phyloP scores from a whole-genome alignment of 2,888 invertebrate species.

The Stenoptilia bipunctidactyla region DNA sequence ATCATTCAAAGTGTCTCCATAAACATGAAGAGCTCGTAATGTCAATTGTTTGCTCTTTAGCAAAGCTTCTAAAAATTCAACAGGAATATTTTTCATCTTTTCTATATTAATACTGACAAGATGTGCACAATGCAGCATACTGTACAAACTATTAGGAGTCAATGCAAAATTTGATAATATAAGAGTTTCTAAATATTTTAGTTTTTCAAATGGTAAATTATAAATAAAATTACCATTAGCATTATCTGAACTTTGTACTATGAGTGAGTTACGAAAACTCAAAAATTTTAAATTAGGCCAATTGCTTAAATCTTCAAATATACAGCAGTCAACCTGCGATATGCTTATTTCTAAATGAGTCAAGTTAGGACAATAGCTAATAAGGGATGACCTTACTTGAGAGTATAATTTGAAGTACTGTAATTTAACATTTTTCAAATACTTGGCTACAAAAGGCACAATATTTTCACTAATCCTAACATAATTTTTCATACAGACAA shows the following conservation, averaged over 20 bases:
- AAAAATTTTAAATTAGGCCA: slow-evolving; percentile 65
- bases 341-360: slow-evolving; percentile 69
- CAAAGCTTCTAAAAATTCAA: slow-evolving; percentile 58
- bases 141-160: slow-evolving; percentile 55
- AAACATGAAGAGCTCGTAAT: slow-evolving; percentile 54
- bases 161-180: slow-evolving; percentile 63
- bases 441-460: slow-evolving; percentile 64
- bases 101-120: slow-evolving; percentile 66
- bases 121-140: slow-evolving; percentile 57
- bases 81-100: slow-evolving; percentile 67
- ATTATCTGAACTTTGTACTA: slow-evolving; percentile 56
- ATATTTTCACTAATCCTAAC: slow-evolving; percentile 60
- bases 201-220: slow-evolving; percentile 60
- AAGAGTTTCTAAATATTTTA: slow-evolving; percentile 52
- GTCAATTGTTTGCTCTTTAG: slow-evolving; percentile 49
- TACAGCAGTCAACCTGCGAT: slow-evolving; percentile 66
- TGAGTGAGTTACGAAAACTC: slow-evolving; percentile 64
- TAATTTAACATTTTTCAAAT: slow-evolving; percentile 64
- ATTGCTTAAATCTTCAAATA: slow-evolving; percentile 59
- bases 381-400: slow-evolving; percentile 59
- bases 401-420: slow-evolving; percentile 69
- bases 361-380: slow-evolving; percentile 62
- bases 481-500: slow-evolving; percentile 69
- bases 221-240: slow-evolving; percentile 62
- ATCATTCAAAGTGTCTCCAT: slow-evolving; percentile 64